Evolutionary conservation across 1,140 invertebrate genomes (phyloP).

Genomic region (Trichonephila clavipes): DNA sequence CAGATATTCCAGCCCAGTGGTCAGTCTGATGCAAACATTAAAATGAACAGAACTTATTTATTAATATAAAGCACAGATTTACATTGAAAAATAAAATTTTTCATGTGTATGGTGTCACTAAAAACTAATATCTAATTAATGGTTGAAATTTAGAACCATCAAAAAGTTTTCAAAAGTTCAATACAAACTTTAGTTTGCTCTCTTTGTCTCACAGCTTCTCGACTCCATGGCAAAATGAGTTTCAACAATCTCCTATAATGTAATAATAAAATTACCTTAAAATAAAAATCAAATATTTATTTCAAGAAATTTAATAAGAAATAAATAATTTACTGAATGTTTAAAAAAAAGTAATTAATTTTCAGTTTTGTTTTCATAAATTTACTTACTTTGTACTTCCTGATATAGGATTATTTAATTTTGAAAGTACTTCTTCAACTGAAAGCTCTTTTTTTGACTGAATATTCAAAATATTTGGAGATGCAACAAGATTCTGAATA

Average conservation of each 20-base stretch:
- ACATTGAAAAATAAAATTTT: too few relatives aligned
- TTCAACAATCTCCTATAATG: slow-evolving; percentile 52
- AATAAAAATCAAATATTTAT: slow-evolving; percentile 19
- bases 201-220: slow-evolving; percentile 83
- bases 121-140: too few relatives aligned
- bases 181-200: slow-evolving; percentile 77
- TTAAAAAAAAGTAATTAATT: too few relatives aligned
- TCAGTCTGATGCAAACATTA: too few relatives aligned
- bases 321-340: too few relatives aligned
- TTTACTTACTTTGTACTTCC: background rate
- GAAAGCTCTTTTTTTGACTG: slow-evolving; percentile 27
- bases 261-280: background rate
- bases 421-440: slow-evolving; percentile 24
- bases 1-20: too few relatives aligned
- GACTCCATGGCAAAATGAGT: slow-evolving; percentile 84
- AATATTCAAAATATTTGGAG: slow-evolving; percentile 36
- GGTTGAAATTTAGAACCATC: too few relatives aligned
- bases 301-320: background rate
- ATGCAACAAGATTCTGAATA: slow-evolving; percentile 25
- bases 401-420: slow-evolving; percentile 26
- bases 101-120: too few relatives aligned
- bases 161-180: too few relatives aligned
- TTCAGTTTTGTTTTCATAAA: background rate
- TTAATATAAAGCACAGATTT: too few relatives aligned
- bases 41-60: too few relatives aligned